A percentile compares a stretch with the other conserved stretches of the same genome.
These are phyloP conservation scores for Microtus oregoni DNA, from an alignment of 2,113 vertebrate genomes.

Conservation along the genomic window DNA sequence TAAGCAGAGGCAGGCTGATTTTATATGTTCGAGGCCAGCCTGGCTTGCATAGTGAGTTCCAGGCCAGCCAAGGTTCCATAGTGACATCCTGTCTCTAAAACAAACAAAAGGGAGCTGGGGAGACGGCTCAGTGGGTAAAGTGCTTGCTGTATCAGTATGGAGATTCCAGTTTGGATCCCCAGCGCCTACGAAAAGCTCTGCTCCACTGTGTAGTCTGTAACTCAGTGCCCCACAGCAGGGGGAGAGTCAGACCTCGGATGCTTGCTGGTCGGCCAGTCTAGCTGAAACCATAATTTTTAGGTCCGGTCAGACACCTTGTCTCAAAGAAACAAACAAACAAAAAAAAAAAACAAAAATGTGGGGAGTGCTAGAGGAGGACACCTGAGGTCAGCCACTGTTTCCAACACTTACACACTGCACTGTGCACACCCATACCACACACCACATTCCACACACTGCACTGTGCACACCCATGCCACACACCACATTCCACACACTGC, in stretches of 20 bases:
- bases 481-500: neutral
- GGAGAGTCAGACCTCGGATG: neutral
- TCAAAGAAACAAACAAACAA: neutral
- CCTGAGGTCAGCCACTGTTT: neutral
- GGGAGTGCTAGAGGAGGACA: neutral
- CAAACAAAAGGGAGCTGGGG: neutral
- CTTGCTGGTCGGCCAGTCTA: neutral
- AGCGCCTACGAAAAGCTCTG: neutral
- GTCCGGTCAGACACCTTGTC: neutral
- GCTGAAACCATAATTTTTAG: neutral
- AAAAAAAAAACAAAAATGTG: too few relatives aligned
- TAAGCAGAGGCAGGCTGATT: neutral
- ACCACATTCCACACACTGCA: neutral
- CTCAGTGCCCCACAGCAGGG: neutral
- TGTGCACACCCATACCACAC: neutral
- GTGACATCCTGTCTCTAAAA: neutral
- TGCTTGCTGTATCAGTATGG: neutral
- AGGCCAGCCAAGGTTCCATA: neutral
- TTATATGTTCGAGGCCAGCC: neutral
- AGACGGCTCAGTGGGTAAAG: neutral
- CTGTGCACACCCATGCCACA: neutral
- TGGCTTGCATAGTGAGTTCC: neutral
- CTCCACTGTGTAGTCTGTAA: neutral
- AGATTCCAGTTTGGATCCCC: neutral
- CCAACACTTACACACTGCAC: neutral